These are phyloP conservation scores for Pogonus chalceus DNA, from an alignment of 1,140 invertebrate species.

Conservation along the genomic window DNA sequence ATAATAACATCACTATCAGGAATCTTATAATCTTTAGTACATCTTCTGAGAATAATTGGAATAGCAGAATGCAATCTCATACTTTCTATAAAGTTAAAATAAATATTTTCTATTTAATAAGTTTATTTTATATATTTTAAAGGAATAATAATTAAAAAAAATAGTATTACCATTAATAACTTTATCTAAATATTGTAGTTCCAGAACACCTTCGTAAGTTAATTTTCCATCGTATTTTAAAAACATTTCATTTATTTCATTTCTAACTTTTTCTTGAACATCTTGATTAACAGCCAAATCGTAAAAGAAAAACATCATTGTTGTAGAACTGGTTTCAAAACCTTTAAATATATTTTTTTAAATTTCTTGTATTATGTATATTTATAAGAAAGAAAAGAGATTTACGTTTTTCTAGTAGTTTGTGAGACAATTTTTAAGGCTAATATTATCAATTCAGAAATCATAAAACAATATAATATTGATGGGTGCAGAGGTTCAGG, in stretches of 20 bases:
- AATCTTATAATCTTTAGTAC: conserved; percentile 36
- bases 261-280: conserved; percentile 22
- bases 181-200: conserved; percentile 19
- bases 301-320: conserved; percentile 26
- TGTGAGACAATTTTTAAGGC: too few species aligned
- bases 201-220: conserved; percentile 29
- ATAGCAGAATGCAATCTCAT: conserved; percentile 40
- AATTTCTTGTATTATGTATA: too few species aligned
- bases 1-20: conserved; percentile 34
- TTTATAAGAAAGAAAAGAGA: too few species aligned
- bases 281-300: conserved; percentile 22
- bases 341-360: too few species aligned
- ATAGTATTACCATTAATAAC: not conserved
- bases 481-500: too few species aligned
- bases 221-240: conserved; percentile 18
- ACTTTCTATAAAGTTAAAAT: conserved; percentile 38
- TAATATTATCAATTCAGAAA: too few species aligned
- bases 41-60: conserved; percentile 34
- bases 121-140: not conserved
- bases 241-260: conserved; percentile 16
- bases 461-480: too few species aligned
- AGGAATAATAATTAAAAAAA: not conserved
- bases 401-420: too few species aligned
- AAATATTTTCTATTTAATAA: conserved; percentile 4
- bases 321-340: conserved; percentile 32